Evolutionary conservation across 2,888 invertebrate species (phyloP).

Genomic region (Danaus chrysippus): DNA sequence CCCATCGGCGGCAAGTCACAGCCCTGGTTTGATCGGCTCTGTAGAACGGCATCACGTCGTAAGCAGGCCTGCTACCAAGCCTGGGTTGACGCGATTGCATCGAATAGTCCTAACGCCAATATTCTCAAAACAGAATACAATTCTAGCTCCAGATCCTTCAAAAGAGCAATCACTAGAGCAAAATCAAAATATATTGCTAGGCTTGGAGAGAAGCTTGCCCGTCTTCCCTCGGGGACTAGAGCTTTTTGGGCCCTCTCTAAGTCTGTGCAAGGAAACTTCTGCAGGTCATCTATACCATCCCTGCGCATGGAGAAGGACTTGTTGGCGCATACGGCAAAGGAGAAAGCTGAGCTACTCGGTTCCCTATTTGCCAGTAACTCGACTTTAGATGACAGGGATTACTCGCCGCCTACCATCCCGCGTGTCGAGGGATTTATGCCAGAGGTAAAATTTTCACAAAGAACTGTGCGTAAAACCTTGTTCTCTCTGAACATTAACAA

Average conservation of each 20-base stretch:
- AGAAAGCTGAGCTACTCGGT: neutral
- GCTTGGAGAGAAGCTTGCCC: slow-evolving; percentile 12
- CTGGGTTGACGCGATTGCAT: neutral
- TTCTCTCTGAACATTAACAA: neutral
- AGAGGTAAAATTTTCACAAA: neutral
- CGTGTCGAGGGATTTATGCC: neutral
- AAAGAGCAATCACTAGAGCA: slow-evolving; percentile 18
- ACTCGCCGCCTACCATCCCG: neutral
- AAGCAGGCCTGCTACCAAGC: slow-evolving; percentile 5
- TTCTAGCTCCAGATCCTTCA: slow-evolving; percentile 17
- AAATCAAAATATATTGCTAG: slow-evolving; percentile 19
- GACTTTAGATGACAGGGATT: neutral
- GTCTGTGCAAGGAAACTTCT: slow-evolving; percentile 9
- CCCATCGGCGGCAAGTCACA: slow-evolving; percentile 2
- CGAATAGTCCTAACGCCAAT: slow-evolving; percentile 8
- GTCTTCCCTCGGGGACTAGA: slow-evolving; percentile 20
- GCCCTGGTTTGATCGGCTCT: slow-evolving; percentile 11
- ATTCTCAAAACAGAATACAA: slow-evolving; percentile 16
- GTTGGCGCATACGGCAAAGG: neutral
- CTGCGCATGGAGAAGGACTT: neutral
- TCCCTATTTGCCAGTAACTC: neutral
- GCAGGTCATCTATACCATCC: no score
- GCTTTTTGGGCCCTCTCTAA: slow-evolving; percentile 23
- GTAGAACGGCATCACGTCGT: slow-evolving; percentile 3
- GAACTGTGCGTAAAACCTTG: neutral